A percentile compares a stretch with the other conserved stretches of the same genome.
Evolutionary conservation across 2,113 vertebrate species (phyloP).

Genomic region (Microtus oregoni): DNA sequence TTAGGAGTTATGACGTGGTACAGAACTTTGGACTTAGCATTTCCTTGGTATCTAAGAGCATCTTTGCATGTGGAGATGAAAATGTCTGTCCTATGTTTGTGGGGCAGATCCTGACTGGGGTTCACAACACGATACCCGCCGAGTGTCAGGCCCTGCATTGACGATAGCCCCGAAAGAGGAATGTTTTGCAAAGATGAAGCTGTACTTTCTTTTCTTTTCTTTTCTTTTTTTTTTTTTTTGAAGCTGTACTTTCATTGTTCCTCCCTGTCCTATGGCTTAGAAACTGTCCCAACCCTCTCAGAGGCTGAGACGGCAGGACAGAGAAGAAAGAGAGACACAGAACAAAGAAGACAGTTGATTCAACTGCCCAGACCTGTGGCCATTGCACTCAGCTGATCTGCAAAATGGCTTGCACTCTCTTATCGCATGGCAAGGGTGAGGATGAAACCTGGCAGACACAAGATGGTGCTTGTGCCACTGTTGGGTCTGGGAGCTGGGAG

Average conservation of each 20-base stretch:
- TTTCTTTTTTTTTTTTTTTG: too few species aligned
- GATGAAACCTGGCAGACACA: not conserved
- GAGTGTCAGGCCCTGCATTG: not conserved
- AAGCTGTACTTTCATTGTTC: not conserved
- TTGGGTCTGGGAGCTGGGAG: not conserved
- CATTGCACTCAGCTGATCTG: not conserved
- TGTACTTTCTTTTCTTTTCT: not conserved
- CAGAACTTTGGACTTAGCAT: not conserved
- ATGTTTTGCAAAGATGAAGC: constrained; percentile 6
- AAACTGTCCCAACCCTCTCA: constrained; percentile 7
- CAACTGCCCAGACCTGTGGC: not conserved
- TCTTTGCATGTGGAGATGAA: not conserved
- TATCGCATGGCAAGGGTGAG: not conserved
- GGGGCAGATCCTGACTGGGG: not conserved
- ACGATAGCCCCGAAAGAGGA: not conserved
- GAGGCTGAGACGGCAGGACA: not conserved
- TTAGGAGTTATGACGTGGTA: not conserved
- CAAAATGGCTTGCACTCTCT: constrained; percentile 3
- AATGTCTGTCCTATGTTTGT: not conserved
- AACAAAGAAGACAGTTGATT: not conserved
- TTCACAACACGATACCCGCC: not conserved
- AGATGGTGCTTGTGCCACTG: not conserved
- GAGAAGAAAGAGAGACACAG: not conserved
- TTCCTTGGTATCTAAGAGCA: not conserved
- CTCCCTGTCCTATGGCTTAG: not conserved